Evolutionary conservation across 2,113 vertebrate species (phyloP).

Genomic region (Eulacestoma nigropectus): DNA sequence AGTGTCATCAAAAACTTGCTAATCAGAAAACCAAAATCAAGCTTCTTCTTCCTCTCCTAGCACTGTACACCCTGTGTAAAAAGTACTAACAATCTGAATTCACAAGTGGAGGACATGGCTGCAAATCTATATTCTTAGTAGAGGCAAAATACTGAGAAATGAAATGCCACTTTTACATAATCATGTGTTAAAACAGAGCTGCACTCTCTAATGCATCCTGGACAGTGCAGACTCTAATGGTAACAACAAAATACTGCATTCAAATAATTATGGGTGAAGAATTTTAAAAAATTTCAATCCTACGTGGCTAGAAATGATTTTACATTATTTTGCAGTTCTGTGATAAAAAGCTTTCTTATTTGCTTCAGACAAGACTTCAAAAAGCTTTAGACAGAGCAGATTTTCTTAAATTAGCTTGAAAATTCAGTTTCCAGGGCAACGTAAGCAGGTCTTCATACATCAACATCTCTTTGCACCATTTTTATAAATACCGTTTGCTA

Average conservation of each 20-base stretch:
- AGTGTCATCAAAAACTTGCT: background rate
- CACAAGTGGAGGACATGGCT: background rate
- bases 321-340: background rate
- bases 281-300: background rate
- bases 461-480: constrained; percentile 51
- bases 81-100: background rate
- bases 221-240: background rate
- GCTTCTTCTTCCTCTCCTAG: background rate
- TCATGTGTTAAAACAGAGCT: background rate
- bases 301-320: background rate
- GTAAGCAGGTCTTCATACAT: constrained; percentile 49
- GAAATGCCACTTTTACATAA: background rate
- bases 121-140: background rate
- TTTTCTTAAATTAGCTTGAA: constrained; percentile 69
- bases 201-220: background rate
- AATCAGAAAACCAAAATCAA: background rate
- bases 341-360: constrained; percentile 19
- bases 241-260: background rate
- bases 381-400: constrained; percentile 59
- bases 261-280: background rate
- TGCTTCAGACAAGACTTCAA: constrained; percentile 34
- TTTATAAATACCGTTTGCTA: constrained; percentile 48
- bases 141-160: background rate
- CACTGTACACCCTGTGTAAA: background rate
- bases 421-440: constrained; percentile 77